phyloP scores from a whole-genome alignment of 2,797 vertebrate genomes.

The Eptatretus atami region DNA sequence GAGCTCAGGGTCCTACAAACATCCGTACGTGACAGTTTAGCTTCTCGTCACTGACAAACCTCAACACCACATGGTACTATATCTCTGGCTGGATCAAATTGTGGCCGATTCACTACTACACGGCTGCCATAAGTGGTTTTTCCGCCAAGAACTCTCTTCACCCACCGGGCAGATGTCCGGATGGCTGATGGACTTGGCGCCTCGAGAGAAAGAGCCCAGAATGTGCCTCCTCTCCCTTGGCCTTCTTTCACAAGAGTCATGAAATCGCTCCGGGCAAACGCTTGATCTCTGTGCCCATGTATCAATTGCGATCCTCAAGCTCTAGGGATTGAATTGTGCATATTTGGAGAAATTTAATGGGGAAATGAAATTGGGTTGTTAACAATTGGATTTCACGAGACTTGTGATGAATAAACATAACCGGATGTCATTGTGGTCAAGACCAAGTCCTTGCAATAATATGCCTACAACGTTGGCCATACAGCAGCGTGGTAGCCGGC shows the following conservation, averaged over 20 bases:
- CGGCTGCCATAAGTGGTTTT: conserved; percentile 13
- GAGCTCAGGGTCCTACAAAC: too few species aligned
- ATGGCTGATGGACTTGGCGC: not conserved
- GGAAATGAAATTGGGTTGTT: not conserved
- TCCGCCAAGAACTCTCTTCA: conserved; percentile 21
- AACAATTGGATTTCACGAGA: not conserved
- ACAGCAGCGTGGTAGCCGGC: conserved; percentile 6
- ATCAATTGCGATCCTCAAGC: conserved; percentile 19
- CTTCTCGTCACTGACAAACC: too few species aligned
- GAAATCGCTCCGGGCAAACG: conserved; percentile 18
- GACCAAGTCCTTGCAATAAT: conserved; percentile 5
- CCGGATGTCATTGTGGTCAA: conserved; percentile 7
- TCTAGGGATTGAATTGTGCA: conserved; percentile 11
- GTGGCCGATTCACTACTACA: too few species aligned
- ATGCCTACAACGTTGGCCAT: conserved; percentile 7
- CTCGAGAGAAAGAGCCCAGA: not conserved
- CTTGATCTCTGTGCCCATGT: conserved; percentile 15
- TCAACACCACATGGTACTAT: too few species aligned
- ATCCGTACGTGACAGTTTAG: too few species aligned
- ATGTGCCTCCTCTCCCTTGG: not conserved
- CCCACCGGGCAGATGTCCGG: conserved; percentile 13
- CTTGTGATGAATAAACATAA: not conserved
- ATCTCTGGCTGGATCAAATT: too few species aligned
- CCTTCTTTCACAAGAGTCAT: conserved; percentile 9
- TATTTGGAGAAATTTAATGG: not conserved